These are phyloP conservation scores for Frankliniella fusca DNA, from an alignment of 2,888 invertebrate genomes.

Conservation along the genomic window DNA sequence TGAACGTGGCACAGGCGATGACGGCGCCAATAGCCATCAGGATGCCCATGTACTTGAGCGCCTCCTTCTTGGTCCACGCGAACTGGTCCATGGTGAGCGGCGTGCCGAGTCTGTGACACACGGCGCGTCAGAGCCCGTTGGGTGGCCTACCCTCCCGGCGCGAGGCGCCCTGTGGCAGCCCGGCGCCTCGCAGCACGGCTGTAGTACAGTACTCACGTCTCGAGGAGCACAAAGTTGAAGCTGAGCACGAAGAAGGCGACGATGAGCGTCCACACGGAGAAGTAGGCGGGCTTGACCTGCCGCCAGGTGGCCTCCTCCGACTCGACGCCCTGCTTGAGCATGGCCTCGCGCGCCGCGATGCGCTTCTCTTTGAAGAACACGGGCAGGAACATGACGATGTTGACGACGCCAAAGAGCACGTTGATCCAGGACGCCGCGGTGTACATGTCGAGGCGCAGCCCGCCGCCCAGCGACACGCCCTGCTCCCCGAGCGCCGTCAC, in stretches of 20 bases:
- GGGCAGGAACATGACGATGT: constrained; percentile 70
- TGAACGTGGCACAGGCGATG: constrained; percentile 70
- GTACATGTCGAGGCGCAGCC: constrained; percentile 74
- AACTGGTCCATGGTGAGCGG: constrained; percentile 86
- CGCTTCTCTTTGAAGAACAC: constrained; percentile 68
- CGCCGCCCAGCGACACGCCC: constrained; percentile 53
- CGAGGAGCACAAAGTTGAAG: constrained; percentile 82
- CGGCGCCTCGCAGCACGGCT: not conserved
- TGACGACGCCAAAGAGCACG: constrained; percentile 66
- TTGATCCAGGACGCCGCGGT: constrained; percentile 84
- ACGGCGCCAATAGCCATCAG: constrained; percentile 76
- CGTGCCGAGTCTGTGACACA: constrained; percentile 60
- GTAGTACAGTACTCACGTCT: constrained; percentile 58
- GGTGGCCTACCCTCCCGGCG: not conserved
- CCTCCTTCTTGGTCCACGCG: constrained; percentile 73
- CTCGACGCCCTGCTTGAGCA: constrained; percentile 65
- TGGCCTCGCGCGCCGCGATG: constrained; percentile 74
- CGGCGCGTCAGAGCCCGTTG: not conserved
- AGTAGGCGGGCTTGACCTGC: constrained; percentile 64
- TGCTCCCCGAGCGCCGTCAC: constrained; percentile 72
- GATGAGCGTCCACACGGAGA: constrained; percentile 73
- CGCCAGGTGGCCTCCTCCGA: constrained; percentile 72
- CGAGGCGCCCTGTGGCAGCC: not conserved
- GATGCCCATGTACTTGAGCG: constrained; percentile 76
- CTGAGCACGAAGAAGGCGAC: constrained; percentile 77